phyloP scores from a whole-genome alignment of 2,113 vertebrate species.

The Pelusios castaneus region DNA sequence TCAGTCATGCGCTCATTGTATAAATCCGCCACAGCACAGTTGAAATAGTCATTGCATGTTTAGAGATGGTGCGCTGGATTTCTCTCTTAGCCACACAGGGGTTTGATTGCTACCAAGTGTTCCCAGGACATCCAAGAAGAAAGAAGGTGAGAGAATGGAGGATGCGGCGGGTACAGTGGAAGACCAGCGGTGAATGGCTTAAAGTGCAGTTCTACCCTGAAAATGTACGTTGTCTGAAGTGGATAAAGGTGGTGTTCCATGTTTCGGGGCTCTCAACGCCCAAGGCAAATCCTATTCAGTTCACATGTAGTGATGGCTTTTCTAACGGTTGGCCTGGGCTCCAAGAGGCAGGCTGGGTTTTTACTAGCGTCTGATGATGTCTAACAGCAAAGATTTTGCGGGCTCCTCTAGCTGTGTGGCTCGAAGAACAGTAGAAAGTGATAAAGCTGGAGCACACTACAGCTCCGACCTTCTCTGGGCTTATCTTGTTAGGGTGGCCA shows the following conservation, averaged over 20 bases:
- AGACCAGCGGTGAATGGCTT: background rate
- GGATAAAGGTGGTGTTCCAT: background rate
- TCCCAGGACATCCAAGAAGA: background rate
- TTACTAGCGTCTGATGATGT: background rate
- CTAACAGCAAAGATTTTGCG: background rate
- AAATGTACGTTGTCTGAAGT: background rate
- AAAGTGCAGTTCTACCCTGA: constrained; percentile 33
- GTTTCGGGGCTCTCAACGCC: background rate
- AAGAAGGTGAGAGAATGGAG: background rate
- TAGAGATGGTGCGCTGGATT: background rate
- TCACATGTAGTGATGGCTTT: background rate
- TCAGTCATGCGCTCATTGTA: background rate
- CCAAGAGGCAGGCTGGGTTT: background rate
- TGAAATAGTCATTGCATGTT: constrained; percentile 5
- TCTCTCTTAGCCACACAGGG: background rate
- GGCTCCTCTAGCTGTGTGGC: background rate
- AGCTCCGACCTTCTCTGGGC: background rate
- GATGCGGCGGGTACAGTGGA: background rate
- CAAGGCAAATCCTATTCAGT: background rate
- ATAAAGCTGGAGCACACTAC: background rate
- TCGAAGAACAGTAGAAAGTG: background rate
- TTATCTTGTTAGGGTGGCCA: background rate
- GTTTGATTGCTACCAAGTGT: background rate
- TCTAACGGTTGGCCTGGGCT: background rate
- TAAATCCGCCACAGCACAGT: background rate